phyloP scores from a whole-genome alignment of 2,888 invertebrate species.

The Pristionchus fissidentatus region DNA sequence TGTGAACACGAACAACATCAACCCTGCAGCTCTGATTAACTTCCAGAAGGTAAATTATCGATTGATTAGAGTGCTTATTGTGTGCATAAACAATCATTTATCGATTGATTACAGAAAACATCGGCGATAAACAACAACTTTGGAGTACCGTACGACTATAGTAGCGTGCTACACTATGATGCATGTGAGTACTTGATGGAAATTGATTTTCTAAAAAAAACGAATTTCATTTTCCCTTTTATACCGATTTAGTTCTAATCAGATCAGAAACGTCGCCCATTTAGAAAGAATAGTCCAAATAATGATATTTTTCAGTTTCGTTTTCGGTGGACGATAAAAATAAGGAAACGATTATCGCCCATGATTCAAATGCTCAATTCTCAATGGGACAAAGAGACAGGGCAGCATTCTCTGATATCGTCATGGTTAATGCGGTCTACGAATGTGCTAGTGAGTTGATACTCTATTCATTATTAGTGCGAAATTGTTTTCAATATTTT shows the following conservation, averaged over 20 bases:
- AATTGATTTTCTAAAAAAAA: background rate
- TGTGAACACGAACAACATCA: background rate
- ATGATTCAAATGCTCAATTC: background rate
- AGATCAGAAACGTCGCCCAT: no score
- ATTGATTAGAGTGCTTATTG: no score
- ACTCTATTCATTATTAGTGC: background rate
- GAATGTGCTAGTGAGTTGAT: background rate
- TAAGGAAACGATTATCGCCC: background rate
- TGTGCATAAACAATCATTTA: background rate
- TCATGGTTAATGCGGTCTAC: background rate
- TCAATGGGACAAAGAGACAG: background rate
- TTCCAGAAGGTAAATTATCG: background rate
- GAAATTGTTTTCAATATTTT: no score
- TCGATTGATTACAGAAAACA: background rate
- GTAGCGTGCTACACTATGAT: constrained; percentile 19
- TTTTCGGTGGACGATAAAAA: background rate
- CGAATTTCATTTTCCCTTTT: background rate
- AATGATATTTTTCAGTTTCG: no score
- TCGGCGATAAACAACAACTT: background rate
- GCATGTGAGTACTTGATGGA: background rate
- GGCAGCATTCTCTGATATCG: background rate
- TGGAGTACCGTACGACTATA: constrained; percentile 20
- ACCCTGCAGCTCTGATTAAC: background rate
- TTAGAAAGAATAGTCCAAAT: no score
- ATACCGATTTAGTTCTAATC: background rate